These are phyloP conservation scores for Tethya wilhelma DNA, from an alignment of 37 sponge, comb jelly and placozoan genomes.

Conservation along the genomic window DNA sequence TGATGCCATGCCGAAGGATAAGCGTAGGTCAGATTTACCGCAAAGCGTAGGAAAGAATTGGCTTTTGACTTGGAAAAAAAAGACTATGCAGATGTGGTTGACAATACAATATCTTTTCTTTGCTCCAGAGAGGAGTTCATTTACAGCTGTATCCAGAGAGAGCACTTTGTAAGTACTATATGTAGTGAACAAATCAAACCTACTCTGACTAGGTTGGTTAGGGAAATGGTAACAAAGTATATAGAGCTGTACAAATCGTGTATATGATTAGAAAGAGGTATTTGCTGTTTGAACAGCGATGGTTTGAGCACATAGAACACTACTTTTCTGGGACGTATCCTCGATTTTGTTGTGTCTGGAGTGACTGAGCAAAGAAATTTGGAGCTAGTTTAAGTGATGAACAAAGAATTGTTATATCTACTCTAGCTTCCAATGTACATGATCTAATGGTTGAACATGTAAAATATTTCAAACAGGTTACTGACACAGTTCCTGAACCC, in stretches of 20 bases:
- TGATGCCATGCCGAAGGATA: not conserved
- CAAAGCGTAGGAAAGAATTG: not conserved
- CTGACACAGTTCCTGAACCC: no score
- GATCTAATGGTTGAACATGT: not conserved
- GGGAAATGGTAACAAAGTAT: not conserved
- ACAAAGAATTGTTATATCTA: not conserved
- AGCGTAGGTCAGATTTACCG: not conserved
- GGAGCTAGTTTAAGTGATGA: not conserved
- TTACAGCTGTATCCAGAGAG: not conserved
- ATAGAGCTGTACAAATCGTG: not conserved
- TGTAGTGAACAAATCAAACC: not conserved
- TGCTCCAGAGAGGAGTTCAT: not conserved
- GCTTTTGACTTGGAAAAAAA: not conserved
- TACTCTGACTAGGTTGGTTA: not conserved
- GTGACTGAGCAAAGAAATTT: not conserved
- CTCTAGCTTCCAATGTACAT: not conserved
- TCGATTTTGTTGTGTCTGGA: not conserved
- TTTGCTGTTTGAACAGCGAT: not conserved
- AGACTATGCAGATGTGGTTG: not conserved
- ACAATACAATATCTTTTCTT: not conserved
- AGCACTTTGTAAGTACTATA: not conserved
- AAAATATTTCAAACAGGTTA: not conserved
- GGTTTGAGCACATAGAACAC: not conserved
- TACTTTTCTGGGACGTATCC: not conserved
- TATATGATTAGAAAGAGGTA: not conserved